These are phyloP conservation scores for Hirudinaria manillensis DNA, from an alignment of 2,888 invertebrate species.

Conservation along the genomic window DNA sequence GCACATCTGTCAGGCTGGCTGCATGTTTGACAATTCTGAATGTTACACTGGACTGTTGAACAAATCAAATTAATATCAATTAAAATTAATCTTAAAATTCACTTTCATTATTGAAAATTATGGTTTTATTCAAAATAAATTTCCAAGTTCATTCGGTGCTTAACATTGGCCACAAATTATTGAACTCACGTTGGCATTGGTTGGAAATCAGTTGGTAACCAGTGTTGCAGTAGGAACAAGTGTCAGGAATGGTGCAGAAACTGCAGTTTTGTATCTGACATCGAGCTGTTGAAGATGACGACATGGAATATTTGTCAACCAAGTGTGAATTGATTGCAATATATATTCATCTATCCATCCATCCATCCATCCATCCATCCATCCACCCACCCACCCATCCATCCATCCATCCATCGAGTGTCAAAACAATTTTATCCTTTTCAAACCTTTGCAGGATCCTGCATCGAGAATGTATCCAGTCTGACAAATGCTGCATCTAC, in stretches of 20 bases:
- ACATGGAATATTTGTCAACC: neutral
- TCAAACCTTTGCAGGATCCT: neutral
- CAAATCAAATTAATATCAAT: neutral
- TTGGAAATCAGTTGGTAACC: neutral
- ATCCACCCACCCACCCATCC: neutral
- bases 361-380: neutral
- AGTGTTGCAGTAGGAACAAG: slow-evolving; percentile 6
- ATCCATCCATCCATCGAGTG: neutral
- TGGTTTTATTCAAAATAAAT: neutral
- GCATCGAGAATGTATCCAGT: no score
- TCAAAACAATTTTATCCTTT: neutral
- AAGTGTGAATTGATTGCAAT: no score
- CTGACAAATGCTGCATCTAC: no score
- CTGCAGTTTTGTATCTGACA: slow-evolving; percentile 11
- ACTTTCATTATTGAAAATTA: neutral
- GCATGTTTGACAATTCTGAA: slow-evolving; percentile 16
- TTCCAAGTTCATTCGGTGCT: no score
- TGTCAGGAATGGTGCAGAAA: neutral
- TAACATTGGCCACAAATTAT: no score
- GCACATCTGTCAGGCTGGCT: neutral
- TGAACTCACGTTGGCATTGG: neutral
- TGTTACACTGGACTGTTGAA: slow-evolving; percentile 16
- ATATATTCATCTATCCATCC: neutral
- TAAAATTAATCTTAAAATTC: neutral
- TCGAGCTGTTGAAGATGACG: neutral